These are phyloP conservation scores for Ladona fulva DNA, from an alignment of 1,140 invertebrate species.

Conservation along the genomic window DNA sequence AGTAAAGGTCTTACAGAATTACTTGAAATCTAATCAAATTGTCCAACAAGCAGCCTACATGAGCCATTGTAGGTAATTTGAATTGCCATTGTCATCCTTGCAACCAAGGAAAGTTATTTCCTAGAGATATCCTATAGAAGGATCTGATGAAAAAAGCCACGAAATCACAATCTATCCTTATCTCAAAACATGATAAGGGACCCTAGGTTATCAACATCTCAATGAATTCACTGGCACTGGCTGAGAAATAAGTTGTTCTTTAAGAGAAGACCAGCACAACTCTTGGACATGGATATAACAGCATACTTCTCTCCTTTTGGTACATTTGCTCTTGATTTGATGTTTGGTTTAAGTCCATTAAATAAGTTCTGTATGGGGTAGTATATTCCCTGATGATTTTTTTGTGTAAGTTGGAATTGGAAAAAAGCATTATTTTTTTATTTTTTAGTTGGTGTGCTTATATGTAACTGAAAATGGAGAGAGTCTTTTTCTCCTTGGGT, in stretches of 20 bases:
- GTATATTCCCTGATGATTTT: too few relatives aligned
- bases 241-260: conserved; percentile 37
- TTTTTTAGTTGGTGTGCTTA: too few relatives aligned
- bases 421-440: too few relatives aligned
- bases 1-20: not conserved
- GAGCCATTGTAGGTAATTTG: not conserved
- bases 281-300: conserved; percentile 41
- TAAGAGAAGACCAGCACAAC: conserved; percentile 36
- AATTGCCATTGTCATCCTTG: not conserved
- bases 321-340: conserved; percentile 38
- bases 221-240: conserved; percentile 23
- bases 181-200: not conserved
- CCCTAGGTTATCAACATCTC: not conserved
- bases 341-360: conserved; percentile 39
- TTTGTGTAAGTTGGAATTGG: too few relatives aligned
- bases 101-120: too few relatives aligned
- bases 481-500: too few relatives aligned
- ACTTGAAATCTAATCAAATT: not conserved
- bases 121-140: too few relatives aligned
- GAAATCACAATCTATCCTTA: not conserved
- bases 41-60: not conserved
- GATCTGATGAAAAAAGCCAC: not conserved
- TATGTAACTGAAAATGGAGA: too few relatives aligned
- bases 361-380: conserved; percentile 38
- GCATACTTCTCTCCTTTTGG: conserved; percentile 37